These are phyloP conservation scores for Argyresthia goedartella DNA, from an alignment of 2,888 invertebrate genomes.

Conservation along the genomic window DNA sequence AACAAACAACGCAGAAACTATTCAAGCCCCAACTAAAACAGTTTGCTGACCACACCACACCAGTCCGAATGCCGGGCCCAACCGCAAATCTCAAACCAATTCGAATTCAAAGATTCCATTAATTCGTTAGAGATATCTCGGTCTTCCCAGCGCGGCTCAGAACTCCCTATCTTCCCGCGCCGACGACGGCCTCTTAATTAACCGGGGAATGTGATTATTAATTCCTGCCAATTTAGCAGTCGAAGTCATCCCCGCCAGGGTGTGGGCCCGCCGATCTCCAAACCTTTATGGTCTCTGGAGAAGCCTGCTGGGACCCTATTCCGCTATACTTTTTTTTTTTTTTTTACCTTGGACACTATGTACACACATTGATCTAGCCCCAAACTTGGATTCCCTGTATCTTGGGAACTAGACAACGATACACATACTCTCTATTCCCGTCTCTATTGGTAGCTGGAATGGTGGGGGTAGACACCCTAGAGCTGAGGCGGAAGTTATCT, in stretches of 20 bases:
- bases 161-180: constrained; percentile 1
- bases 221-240: constrained; percentile 32
- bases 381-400: no score
- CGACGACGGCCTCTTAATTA: constrained; percentile 25
- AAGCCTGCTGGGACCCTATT: no score
- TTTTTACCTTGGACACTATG: no score
- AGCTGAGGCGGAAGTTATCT: no score
- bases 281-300: background rate
- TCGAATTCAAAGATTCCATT: constrained; percentile 15
- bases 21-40: background rate
- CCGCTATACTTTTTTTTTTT: no score
- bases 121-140: constrained; percentile 16
- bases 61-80: background rate
- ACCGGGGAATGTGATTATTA: constrained; percentile 35
- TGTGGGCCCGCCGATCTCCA: constrained; percentile 6
- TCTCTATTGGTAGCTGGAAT: no score
- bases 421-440: no score
- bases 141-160: background rate
- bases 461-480: no score
- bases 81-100: constrained; percentile 1
- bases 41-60: background rate
- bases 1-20: no score
- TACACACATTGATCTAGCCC: no score
- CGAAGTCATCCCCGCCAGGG: constrained; percentile 20
- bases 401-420: no score